Evolutionary conservation across 2,888 invertebrate genomes (phyloP), one percentile per base, ranked within the genome.

Genomic region (Ochropacha duplaris): DNA sequence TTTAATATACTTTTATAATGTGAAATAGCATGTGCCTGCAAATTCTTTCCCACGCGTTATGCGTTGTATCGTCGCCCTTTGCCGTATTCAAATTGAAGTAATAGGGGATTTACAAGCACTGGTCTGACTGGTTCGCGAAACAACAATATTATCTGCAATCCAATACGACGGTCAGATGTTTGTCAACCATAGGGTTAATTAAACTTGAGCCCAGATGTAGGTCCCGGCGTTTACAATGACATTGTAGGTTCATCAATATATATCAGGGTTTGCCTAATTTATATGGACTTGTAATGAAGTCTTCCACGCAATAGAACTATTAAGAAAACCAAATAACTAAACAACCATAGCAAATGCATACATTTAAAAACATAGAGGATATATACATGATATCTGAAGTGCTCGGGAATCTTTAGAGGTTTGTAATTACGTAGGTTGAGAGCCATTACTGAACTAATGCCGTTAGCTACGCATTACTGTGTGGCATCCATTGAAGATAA

Each of bases 401-500:
- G 44, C 44, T 44, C 19, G 5, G 44, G 16, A 44, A 2, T 1
- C 44, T n/a, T 19, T 44, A 9, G n/a, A 19, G 19, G 19, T 19
- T 19, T 44, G 19, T 56, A 56, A 49, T 50, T 56, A 56, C 24
- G 28, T 22, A 22, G 34, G 36, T 36, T 22, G 54, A n/a, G 14
- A 49, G 31, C 50, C 49, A 50, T 36, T 56, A 56, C 16, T 34
- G 49, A 50, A 24, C 50, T 56, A 56, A 56, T 56, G 36, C 24
- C 34, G 24, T 50, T 36, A 56, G 36, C 56, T 22, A 22, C 24
- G 9, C 19, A n/a, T 6, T 24, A 6, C 24, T 24, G n/a, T 54
- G 44, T 39, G 54, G 9, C 44, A 39, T 39, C 16, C n/a, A 44
- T 9, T 9, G 6, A 6, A 19, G 19, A 9, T 44, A 44, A 8